Base-by-base conservation (phyloP, 2,797 vertebrate genomes). In the Gymnodraco acuticeps region DNA sequence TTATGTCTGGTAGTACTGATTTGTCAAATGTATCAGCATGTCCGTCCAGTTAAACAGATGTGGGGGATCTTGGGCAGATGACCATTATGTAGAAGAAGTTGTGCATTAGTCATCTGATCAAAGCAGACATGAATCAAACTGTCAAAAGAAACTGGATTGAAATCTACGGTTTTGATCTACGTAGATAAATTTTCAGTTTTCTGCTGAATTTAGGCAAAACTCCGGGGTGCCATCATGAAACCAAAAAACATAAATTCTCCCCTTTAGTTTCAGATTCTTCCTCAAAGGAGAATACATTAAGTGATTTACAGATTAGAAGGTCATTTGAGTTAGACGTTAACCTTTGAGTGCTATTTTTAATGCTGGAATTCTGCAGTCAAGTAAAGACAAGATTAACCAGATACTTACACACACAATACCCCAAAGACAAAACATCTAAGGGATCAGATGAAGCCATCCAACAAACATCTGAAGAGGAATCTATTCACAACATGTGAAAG, bases 1-100 rank as follows among this genome's bases (percentile, higher is more conserved):
- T 62, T 38, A 72, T 59, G 73, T 88, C 70, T 72, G 56, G 64
- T 77, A 64, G 60, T 47, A 63, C 73, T 64, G 64, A 62, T 78
- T 80, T 81, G 70, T 82, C 71, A 61, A 75, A 87, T 53, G 52
- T 75, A 76, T 89, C 78, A 78, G 81, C 76, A 14, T 68, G 72
- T 70, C 48, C 13, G 75, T 77, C 78, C 64, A 59, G 67, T 80
- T 73, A 87, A 88, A 65, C 77, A 89, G 84, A 89, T 85, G 80
- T 76, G 41, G 50, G 65, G 68, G 67, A 74, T 52, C 64, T 77
- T 70, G 48, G 68, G 61, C 76, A 80, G 66, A 81, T 62, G 69
- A 81, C 72, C 75, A 59, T 64, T 63, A 55, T 47, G 73, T 69
- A 58, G 47, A 65, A 51, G 66, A 70, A 20, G 58, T 80, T 61